Base-by-base conservation (phyloP, 2,113 vertebrate species). In the Amphiprion ocellaris region DNA sequence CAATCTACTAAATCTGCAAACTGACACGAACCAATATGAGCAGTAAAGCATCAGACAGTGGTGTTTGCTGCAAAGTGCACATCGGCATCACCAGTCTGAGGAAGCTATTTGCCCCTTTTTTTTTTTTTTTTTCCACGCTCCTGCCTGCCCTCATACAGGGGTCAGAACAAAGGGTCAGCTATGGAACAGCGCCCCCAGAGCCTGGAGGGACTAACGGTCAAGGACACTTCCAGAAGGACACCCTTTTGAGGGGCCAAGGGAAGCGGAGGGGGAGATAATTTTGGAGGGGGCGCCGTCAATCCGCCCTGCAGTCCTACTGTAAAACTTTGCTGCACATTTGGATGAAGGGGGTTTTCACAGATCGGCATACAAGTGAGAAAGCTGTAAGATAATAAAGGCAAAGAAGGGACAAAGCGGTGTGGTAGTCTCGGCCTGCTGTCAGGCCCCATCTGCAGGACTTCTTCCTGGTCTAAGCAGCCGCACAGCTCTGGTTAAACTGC, bases 141-240 rank as follows among this genome's bases (percentile, higher is more conserved):
- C 11, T 30, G 28, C 5, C 44, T 60, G 44, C 17, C 37, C 26
- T 19, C 23, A 17, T 9, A 21, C 4, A 9, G 55, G 12, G 52
- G 59, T 9, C 58, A 54, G 53, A 60, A 17, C 14, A 28, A 39
- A 62, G 49, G 61, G 17, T 39, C 2, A 2, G 39, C 67, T 28
- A 41, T 58, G 63, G 33, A 66, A 64, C 54, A 85, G 76, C 69
- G 37, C 65, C 81, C 85, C 77, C 75, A 62, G 15, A 15, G 41
- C 41, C 56, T 15, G n/a, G 56, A 37, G 46, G 41, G 26, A 10
- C n/a, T 28, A 26, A 5, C 30, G 30, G 58, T 76, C 60, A 80
- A 81, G 70, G 82, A 65, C 73, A 74, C 71, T 61, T 81, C 15
- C 67, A 82, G 74, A 82, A 26, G 77, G 69, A 84, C 65, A 85